Base-by-base conservation (phyloP, 1,140 invertebrate species). In the Diploscapter pachys region DNA sequence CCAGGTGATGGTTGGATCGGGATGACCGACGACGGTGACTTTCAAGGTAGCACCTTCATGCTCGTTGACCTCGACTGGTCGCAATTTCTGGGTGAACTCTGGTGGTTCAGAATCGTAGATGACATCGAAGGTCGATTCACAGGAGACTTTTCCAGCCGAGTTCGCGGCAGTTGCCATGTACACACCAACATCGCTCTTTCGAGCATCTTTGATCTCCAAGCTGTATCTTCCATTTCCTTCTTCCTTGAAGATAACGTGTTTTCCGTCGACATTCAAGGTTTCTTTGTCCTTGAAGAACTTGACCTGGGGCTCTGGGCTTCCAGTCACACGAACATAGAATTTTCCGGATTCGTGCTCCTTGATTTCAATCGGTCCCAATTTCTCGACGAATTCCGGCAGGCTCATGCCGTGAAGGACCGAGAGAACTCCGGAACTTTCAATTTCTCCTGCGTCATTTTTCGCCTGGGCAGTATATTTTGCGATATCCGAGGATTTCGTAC, bases 261-360 rank as follows among this genome's bases (percentile, higher is more conserved):
- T 87, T 71, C 89, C 83, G 72, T 81, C 76, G 53, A 77, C 89
- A 77, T 88, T 84, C 31, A 96, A 89, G 83, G 91, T 90, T 79
- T 92, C 90, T 54, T 91, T 92, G 86, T 97, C 94, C 80, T 91
- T 90, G 80, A 90, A 92, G 94, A 94, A 97, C 82, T 90, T 90
- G 3, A 95, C 89, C 85, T 91, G 90, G 9, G 91, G 90, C 73
- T 89, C 87, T 4, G 91, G 90, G 62, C 87, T 86, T 52, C 92
- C 91, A 80, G 90, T 90, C 86, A 92, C 93, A 5, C 73, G 71
- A 61, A 78, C 71, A 8, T 66, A 76, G 50, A 79, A 62, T 9
- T 76, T 73, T 3, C 78, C 73, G 61, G 72, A 77, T 9, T 75
- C 61, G n/a, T 74, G 66, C 13, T 85, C 80, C 50, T 77, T 82